A percentile compares a stretch with the other conserved stretches of the same genome.
These are phyloP conservation scores for Calycopis cecrops DNA, from an alignment of 1,140 invertebrate species.

Conservation along the genomic window DNA sequence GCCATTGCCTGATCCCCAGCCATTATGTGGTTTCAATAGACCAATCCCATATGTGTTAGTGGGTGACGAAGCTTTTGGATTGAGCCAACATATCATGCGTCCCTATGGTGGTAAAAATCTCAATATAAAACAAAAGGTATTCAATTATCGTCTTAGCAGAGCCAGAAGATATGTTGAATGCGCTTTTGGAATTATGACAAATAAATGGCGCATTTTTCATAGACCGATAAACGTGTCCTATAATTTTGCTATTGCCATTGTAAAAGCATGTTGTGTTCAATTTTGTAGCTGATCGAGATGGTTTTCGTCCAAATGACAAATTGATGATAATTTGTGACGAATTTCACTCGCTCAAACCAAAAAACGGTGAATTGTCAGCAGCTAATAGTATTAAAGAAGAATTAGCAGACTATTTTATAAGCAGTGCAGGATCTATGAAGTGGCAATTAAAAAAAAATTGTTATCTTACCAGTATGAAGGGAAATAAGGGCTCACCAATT, in stretches of 20 bases:
- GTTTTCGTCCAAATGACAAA: slow-evolving; percentile 22
- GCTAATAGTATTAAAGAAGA: slow-evolving; percentile 28
- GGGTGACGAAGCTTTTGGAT: slow-evolving; percentile 70
- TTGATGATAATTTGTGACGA: slow-evolving; percentile 17
- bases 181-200: slow-evolving; percentile 40
- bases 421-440: slow-evolving; percentile 21
- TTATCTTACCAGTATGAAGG: no score
- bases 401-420: slow-evolving; percentile 33
- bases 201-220: slow-evolving; percentile 35
- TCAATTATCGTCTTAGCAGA: slow-evolving; percentile 61
- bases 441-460: slow-evolving; percentile 14
- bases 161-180: slow-evolving; percentile 41
- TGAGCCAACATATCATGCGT: slow-evolving; percentile 58
- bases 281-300: slow-evolving; percentile 24
- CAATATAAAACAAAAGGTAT: slow-evolving; percentile 44
- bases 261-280: slow-evolving; percentile 30
- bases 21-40: slow-evolving; percentile 25
- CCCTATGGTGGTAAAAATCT: slow-evolving; percentile 52
- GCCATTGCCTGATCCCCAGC: slow-evolving; percentile 25
- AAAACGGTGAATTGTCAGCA: slow-evolving; percentile 24
- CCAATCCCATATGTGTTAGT: slow-evolving; percentile 57
- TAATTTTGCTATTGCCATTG: slow-evolving; percentile 24
- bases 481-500: no score
- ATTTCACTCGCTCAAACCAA: slow-evolving; percentile 13
- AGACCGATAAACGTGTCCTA: slow-evolving; percentile 29